Conservation (phyloP, 2,888 invertebrate genomes). For the Callyntrura guangdongensis region DNA sequence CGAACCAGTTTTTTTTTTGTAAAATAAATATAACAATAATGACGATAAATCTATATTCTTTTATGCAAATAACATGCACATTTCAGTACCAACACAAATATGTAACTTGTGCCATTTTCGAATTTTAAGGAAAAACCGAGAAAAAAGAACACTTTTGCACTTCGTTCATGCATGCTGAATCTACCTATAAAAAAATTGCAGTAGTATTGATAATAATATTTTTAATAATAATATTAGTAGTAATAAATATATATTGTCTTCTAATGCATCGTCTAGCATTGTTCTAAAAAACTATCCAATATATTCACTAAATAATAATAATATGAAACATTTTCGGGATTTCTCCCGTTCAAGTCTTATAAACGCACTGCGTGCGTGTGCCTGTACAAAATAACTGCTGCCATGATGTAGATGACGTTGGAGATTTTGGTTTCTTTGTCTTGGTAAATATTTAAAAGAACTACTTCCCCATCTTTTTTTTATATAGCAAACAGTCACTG, state of each 20-base stretch:
- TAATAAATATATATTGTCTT: conserved; percentile 51
- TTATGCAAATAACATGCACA: conserved; percentile 40
- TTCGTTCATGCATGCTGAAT: not conserved
- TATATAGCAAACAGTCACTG: conserved; percentile 33
- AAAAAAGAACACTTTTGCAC: conserved; percentile 12
- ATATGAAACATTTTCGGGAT: conserved; percentile 61
- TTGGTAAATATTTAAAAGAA: not conserved
- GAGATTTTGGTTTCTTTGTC: not conserved
- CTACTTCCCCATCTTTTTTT: not conserved
- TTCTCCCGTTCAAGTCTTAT: conserved; percentile 70
- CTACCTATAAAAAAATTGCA: too few species aligned
- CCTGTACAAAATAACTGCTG: conserved; percentile 66
- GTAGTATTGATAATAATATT: not conserved
- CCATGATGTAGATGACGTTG: not conserved
- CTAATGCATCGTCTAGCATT: conserved; percentile 52
- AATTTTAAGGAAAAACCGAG: not conserved
- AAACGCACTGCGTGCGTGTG: conserved; percentile 54
- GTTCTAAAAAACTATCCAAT: conserved; percentile 48
- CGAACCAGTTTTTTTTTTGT: conserved; percentile 16
- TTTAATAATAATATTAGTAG: conserved; percentile 32
- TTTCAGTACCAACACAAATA: too few species aligned
- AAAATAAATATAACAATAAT: not conserved
- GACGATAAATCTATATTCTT: conserved; percentile 1
- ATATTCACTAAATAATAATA: conserved; percentile 34
- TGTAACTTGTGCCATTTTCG: conserved; percentile 43